phyloP scores from a whole-genome alignment of 1,140 invertebrate species.

The Conus ventricosus region DNA sequence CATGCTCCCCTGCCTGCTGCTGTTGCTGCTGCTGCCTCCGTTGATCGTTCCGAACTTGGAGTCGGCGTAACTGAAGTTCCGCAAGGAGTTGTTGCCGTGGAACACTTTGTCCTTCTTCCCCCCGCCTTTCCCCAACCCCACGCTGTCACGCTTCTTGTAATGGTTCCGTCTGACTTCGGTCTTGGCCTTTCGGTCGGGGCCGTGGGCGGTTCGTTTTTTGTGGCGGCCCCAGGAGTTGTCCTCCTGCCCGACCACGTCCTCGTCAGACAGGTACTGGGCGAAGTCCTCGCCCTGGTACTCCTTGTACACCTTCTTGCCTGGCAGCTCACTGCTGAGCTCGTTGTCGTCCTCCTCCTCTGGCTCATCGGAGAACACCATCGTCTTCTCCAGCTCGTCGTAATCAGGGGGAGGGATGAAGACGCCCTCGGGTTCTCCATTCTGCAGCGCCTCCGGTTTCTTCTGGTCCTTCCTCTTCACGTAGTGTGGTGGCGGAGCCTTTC shows the following conservation, averaged over 20 bases:
- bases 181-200: slow-evolving; percentile 4
- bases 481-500: background rate
- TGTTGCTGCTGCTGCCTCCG: background rate
- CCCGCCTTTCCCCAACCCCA: slow-evolving; percentile 16
- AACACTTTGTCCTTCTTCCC: background rate
- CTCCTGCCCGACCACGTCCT: slow-evolving; percentile 14
- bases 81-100: slow-evolving; percentile 23
- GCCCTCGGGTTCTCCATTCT: background rate
- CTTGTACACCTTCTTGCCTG: slow-evolving; percentile 25
- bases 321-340: background rate
- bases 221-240: background rate
- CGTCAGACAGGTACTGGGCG: slow-evolving; percentile 42
- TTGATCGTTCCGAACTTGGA: slow-evolving; percentile 44
- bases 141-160: slow-evolving; percentile 21
- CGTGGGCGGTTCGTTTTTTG: background rate
- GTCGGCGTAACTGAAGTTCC: slow-evolving; percentile 49
- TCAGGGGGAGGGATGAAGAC: slow-evolving; percentile 48
- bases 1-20: background rate
- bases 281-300: slow-evolving; percentile 48
- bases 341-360: slow-evolving; percentile 21
- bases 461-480: background rate
- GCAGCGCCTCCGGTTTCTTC: background rate
- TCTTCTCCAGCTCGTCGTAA: slow-evolving; percentile 48
- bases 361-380: slow-evolving; percentile 40
- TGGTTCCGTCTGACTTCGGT: slow-evolving; percentile 27